Percentiles rank a stretch among this genome's conserved stretches.
These are phyloP conservation scores for Drosophila parthenogenetica DNA, from an alignment of 2,888 invertebrate genomes.

Conservation along the genomic window DNA sequence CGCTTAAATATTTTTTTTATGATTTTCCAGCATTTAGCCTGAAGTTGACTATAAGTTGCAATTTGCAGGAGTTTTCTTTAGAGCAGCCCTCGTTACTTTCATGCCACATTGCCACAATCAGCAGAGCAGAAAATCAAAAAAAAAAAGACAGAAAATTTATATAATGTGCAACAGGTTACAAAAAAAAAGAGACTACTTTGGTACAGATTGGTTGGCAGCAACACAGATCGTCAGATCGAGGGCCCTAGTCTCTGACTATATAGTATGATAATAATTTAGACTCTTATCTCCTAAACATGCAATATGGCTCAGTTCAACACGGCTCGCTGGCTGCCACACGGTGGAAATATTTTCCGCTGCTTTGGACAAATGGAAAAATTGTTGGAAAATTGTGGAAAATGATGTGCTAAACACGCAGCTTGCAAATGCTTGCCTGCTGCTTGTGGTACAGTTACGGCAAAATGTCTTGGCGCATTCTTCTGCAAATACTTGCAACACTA, in stretches of 20 bases:
- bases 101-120: conserved; percentile 66
- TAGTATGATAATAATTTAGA: conserved; percentile 73
- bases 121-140: conserved; percentile 84
- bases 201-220: conserved; percentile 31
- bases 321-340: conserved; percentile 47
- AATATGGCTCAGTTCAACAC: conserved; percentile 57
- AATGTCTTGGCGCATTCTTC: conserved; percentile 50
- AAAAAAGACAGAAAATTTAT: conserved; percentile 17
- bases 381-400: conserved; percentile 65
- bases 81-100: conserved; percentile 17
- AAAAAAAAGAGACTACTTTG: conserved; percentile 28
- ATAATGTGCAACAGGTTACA: conserved; percentile 60
- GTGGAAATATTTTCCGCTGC: conserved; percentile 56
- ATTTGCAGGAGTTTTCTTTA: conserved; percentile 18
- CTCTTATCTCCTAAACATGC: conserved; percentile 72
- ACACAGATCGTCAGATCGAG: conserved; percentile 25
- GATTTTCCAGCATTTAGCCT: conserved; percentile 37
- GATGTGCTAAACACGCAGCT: conserved; percentile 71
- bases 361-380: conserved; percentile 55
- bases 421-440: conserved; percentile 27
- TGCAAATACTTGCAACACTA: conserved; percentile 33
- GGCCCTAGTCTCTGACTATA: conserved; percentile 4
- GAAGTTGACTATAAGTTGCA: conserved; percentile 13
- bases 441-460: conserved; percentile 60
- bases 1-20: conserved; percentile 30